Evolutionary conservation across 2,113 vertebrate species (phyloP).

Genomic region (Cyprinodon brontotheroides): DNA sequence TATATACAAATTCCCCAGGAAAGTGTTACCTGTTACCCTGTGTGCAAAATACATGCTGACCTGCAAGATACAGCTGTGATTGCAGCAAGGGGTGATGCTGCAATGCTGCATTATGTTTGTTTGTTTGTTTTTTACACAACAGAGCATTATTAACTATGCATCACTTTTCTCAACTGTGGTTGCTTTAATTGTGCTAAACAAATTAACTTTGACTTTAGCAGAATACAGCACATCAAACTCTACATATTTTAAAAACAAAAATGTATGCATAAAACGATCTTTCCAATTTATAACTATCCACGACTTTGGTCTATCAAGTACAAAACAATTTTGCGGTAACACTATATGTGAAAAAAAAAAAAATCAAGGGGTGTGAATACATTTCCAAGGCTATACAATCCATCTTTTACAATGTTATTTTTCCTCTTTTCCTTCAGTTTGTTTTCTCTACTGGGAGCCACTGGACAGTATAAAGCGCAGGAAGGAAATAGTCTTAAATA

Average conservation of each 20-base stretch:
- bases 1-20: too few relatives aligned
- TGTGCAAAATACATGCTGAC: too few relatives aligned
- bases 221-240: background rate
- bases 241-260: background rate
- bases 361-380: background rate
- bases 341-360: too few relatives aligned
- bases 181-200: background rate
- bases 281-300: too few relatives aligned
- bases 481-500: constrained; percentile 29
- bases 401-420: background rate
- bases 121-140: too few relatives aligned
- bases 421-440: background rate
- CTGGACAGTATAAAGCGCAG: constrained; percentile 21
- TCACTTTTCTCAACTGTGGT: background rate
- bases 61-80: background rate
- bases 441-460: background rate
- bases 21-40: too few relatives aligned
- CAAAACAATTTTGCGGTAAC: too few relatives aligned
- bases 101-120: background rate
- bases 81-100: constrained; percentile 18
- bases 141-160: background rate
- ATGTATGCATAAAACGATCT: background rate
- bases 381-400: background rate
- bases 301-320: too few relatives aligned
- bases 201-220: background rate